A percentile compares a stretch with the other conserved stretches of the same genome.
phyloP scores from a whole-genome alignment of 2,888 invertebrate genomes.

The Cartodere bifasciata region DNA sequence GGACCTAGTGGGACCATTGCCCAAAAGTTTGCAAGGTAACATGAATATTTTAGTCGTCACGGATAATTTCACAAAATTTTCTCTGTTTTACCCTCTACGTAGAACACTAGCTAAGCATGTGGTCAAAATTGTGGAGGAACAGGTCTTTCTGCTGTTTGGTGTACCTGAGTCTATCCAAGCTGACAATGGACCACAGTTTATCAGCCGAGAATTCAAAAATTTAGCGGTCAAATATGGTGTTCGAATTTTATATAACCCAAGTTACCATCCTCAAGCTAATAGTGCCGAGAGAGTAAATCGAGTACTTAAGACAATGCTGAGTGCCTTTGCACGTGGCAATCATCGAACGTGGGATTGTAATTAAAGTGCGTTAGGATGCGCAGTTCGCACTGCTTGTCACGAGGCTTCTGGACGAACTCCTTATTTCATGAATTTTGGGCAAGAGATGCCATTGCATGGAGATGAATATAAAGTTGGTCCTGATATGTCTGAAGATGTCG shows the following conservation, averaged over 20 bases:
- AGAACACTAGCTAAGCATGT: conserved; percentile 13
- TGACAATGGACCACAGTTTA: conserved; percentile 22
- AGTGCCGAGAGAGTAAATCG: conserved; percentile 22
- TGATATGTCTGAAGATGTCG: too few relatives aligned
- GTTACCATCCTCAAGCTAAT: conserved; percentile 23
- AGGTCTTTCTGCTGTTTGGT: conserved; percentile 18
- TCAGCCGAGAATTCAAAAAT: conserved; percentile 9
- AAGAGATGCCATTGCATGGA: conserved; percentile 11
- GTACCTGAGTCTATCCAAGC: conserved; percentile 16
- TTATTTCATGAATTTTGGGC: conserved; percentile 15
- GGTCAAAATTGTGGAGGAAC: conserved; percentile 13
- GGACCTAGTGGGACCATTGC: too few relatives aligned
- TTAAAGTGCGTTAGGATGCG: conserved; percentile 13
- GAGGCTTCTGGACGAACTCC: conserved; percentile 13
- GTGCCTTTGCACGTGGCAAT: conserved; percentile 16
- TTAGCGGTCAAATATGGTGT: conserved; percentile 12
- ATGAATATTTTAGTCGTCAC: conserved; percentile 13
- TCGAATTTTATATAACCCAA: conserved; percentile 14
- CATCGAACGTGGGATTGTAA: conserved; percentile 17
- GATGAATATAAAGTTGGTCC: too few relatives aligned
- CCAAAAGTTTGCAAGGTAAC: too few relatives aligned
- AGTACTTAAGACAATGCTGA: conserved; percentile 22
- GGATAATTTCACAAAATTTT: conserved; percentile 17
- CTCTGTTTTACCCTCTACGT: conserved; percentile 15
- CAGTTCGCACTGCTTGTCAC: conserved; percentile 14